phyloP scores from a whole-genome alignment of 2,113 vertebrate genomes.

The Periophthalmodon schlosseri region DNA sequence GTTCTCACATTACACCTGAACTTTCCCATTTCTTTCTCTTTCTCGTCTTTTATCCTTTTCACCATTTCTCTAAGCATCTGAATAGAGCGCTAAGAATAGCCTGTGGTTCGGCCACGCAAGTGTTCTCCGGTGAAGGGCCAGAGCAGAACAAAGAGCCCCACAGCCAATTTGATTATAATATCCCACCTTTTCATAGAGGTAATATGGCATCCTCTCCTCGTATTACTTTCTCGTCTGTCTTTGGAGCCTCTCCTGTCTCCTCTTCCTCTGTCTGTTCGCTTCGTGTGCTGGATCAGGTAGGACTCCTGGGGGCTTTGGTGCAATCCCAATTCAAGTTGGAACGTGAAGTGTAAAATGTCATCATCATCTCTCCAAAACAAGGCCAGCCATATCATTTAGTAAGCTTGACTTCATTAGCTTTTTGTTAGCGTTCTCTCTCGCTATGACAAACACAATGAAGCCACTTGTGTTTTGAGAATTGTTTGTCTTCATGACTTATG shows the following conservation, averaged over 20 bases:
- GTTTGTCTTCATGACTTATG: not conserved
- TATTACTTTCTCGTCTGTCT: constrained; percentile 13
- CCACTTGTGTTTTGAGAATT: constrained; percentile 15
- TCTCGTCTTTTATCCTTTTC: constrained; percentile 44
- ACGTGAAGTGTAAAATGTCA: constrained; percentile 53
- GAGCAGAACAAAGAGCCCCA: constrained; percentile 60
- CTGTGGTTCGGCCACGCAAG: constrained; percentile 30
- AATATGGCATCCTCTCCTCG: constrained; percentile 43
- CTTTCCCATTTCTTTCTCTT: constrained; percentile 13
- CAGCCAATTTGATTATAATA: constrained; percentile 65
- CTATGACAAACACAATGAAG: constrained; percentile 21
- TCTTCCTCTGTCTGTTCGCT: constrained; percentile 26
- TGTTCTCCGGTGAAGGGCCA: constrained; percentile 34
- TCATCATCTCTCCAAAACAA: constrained; percentile 38
- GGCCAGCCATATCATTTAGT: constrained; percentile 23
- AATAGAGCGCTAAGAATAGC: constrained; percentile 58
- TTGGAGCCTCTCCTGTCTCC: constrained; percentile 10
- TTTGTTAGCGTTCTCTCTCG: constrained; percentile 29
- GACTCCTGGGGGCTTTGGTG: constrained; percentile 42
- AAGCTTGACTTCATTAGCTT: constrained; percentile 43
- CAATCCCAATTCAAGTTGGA: constrained; percentile 54
- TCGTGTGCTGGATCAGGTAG: constrained; percentile 40
- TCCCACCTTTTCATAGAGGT: constrained; percentile 63
- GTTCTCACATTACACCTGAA: constrained; percentile 31
- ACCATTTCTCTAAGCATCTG: constrained; percentile 55